Base-by-base conservation (phyloP, 30 jellyfish, hydroid and myxozoan genomes). In the Kudoa iwatai region DNA sequence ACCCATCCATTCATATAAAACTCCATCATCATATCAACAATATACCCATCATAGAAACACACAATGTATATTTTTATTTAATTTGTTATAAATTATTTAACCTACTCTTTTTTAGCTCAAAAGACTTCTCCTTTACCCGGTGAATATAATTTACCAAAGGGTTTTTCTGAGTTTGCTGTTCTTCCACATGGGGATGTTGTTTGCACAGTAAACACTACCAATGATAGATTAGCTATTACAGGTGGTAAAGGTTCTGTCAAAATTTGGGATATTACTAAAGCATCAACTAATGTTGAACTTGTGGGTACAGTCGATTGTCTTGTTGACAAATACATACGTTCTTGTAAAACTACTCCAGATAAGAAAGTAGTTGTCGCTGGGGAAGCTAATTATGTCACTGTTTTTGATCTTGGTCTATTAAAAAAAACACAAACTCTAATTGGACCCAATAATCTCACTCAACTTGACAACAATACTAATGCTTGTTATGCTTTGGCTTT, bases 401-500 rank as follows among this genome's bases (percentile, higher is more conserved):
- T 71, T 3, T 71, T 86, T 86, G 92, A 71, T 33, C 43, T 71
- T 21, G 92, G 86, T 4, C 48, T 86, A 24, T 77, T 71, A n/a
- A 71, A 77, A 11, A 55, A 86, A 4, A 71, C 39, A 31, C n/a
- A n/a, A n/a, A n/a, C n/a, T n/a, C n/a, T n/a, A n/a, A n/a, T n/a
- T n/a, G n/a, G n/a, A n/a, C n/a, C n/a, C n/a, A n/a, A n/a, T n/a
- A n/a, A n/a, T n/a, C n/a, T n/a, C n/a, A n/a, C n/a, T n/a, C n/a
- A 28, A 28, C n/a, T 28, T n/a, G n/a, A 28, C 36, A 28, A 28
- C 36, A 9, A 9, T n/a, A 88, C 96, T 11, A 86, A 85, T 1
- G 96, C 88, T 12, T 77, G 96, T 44, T 77, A 77, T 47, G 88
- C 88, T 14, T 47, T 77, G 45, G 96, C 96, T n/a, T 61, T 77